phyloP scores from a whole-genome alignment of 2,113 vertebrate species.

The Prolemur simus region DNA sequence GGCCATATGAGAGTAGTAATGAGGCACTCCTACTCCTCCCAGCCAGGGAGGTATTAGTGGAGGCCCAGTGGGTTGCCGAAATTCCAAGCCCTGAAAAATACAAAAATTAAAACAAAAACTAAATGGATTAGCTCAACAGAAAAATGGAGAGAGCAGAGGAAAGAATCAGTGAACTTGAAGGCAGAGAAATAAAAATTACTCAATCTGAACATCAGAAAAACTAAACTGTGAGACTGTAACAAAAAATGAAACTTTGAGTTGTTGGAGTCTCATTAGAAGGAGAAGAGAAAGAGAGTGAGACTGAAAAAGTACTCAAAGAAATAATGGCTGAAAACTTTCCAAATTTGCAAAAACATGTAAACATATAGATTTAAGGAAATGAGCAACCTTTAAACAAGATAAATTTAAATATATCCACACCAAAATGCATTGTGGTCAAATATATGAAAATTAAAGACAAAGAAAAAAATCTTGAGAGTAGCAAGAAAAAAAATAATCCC shows the following conservation, averaged over 20 bases:
- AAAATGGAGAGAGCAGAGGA: not conserved
- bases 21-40: not conserved
- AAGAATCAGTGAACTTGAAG: not conserved
- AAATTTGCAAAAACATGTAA: not conserved
- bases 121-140: not conserved
- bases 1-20: not conserved
- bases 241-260: not conserved
- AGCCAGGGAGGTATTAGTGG: not conserved
- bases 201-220: not conserved
- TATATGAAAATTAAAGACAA: not conserved
- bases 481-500: not conserved
- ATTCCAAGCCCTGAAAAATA: not conserved
- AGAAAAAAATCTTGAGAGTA: not conserved
- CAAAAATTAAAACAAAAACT: not conserved
- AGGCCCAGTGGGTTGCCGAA: not conserved
- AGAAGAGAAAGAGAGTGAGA: not conserved
- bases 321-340: not conserved
- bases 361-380: not conserved
- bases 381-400: not conserved
- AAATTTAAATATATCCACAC: not conserved
- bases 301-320: not conserved
- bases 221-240: not conserved
- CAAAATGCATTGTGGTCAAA: not conserved
- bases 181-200: not conserved
- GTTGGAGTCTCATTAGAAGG: not conserved